Evolutionary conservation across 2,113 vertebrate genomes (phyloP).

Genomic region (Alethe diademata): DNA sequence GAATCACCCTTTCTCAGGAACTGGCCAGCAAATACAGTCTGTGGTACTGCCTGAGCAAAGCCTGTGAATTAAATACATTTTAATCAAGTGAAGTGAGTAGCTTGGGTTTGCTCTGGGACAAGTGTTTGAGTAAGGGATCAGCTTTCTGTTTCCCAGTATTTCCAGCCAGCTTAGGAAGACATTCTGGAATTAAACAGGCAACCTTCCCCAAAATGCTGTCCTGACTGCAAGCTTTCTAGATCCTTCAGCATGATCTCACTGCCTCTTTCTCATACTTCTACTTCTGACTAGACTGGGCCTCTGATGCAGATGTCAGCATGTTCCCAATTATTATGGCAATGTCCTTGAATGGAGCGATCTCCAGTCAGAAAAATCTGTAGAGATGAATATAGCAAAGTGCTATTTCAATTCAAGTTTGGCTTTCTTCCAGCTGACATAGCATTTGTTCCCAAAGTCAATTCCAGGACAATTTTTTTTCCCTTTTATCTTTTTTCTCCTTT

Average conservation of each 20-base stretch:
- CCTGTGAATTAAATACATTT: not conserved
- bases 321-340: not conserved
- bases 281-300: not conserved
- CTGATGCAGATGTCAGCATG: conserved; percentile 20
- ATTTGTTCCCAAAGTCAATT: conserved; percentile 31
- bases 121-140: not conserved
- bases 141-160: not conserved
- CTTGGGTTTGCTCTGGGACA: not conserved
- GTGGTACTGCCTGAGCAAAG: not conserved
- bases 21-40: not conserved
- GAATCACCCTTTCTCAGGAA: not conserved
- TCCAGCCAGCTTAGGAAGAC: not conserved
- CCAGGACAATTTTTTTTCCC: not conserved
- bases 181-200: not conserved
- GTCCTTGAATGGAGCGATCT: not conserved
- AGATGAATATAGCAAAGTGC: not conserved
- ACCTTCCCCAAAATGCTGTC: not conserved
- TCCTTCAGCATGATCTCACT: not conserved
- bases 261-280: not conserved
- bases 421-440: conserved; percentile 32
- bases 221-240: not conserved
- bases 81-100: not conserved
- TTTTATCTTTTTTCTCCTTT: not conserved
- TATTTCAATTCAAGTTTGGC: conserved; percentile 6
- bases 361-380: not conserved